Conservation (phyloP, 2,113 vertebrate genomes). For the Sprattus sprattus region DNA sequence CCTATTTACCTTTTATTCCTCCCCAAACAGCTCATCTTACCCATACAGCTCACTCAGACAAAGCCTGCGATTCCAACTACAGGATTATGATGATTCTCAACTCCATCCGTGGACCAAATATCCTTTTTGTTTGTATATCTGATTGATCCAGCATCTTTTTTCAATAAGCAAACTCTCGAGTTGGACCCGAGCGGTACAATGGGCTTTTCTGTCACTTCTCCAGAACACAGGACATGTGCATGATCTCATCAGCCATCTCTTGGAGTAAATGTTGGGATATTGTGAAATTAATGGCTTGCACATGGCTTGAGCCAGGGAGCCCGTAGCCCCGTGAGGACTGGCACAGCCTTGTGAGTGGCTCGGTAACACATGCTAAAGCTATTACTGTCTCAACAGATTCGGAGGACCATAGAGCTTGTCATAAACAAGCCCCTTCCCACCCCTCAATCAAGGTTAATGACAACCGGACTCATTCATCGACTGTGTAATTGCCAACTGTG, state of each 20-base stretch:
- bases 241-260: slow-evolving; percentile 15
- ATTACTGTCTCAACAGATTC: background rate
- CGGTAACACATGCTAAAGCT: background rate
- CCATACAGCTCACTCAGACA: background rate
- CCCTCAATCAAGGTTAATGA: background rate
- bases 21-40: too few relatives aligned
- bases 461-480: background rate
- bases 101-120: background rate
- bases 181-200: slow-evolving; percentile 19
- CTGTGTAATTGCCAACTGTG: too few relatives aligned
- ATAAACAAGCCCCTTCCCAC: background rate
- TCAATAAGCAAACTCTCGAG: slow-evolving; percentile 13
- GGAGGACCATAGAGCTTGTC: background rate
- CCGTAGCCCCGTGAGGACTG: background rate
- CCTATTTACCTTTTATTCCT: background rate
- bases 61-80: background rate
- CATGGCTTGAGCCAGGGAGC: background rate
- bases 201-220: slow-evolving; percentile 20
- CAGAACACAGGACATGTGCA: background rate
- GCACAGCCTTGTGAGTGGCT: background rate
- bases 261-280: background rate
- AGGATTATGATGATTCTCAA: background rate
- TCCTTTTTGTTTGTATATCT: background rate
- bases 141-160: slow-evolving; percentile 21
- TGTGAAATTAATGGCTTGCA: slow-evolving; percentile 15